Base-by-base conservation (phyloP, 2,888 invertebrate genomes). In the Schizotus pectinicornis region DNA sequence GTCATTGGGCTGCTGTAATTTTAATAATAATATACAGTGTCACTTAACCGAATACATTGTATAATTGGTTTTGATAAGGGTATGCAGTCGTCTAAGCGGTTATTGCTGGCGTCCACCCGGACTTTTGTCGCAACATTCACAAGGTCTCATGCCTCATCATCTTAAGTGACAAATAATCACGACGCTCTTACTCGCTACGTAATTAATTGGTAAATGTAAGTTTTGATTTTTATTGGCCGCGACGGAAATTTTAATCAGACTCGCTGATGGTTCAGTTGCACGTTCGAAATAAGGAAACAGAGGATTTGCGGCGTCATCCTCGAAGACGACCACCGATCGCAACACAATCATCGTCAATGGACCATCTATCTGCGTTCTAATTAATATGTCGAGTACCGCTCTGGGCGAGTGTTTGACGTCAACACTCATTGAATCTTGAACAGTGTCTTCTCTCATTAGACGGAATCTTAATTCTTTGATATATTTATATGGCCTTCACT, bases 61-160 rank as follows among this genome's bases (percentile, higher is more conserved):
- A 77, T 79, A 79, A 79, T 79, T 79, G 79, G 77, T 77, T 79
- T 75, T 78, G 78, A 79, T 79, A 78, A 78, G 79, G 79, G 79
- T 77, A 77, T 69, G 61, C 70, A 73, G 70, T 67, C 46, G 72
- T 30, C 53, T 74, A 71, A 56, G 13, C 43, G 37, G 62, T 34
- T 57, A 45, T 48, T 64, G 45, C 49, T 14, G 14, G 50, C 56
- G 55, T 61, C 58, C 45, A 55, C 47, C 12, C 52, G 33, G 41
- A 36, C 22, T 36, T 38, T n/a, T 57, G 39, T 46, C 36, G 34
- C 53, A 61, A 37, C 50, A 63, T 46, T 34, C 46, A 62, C 13
- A 53, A 71, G 77, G 58, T 7, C 70, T 37, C 46, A 62, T 77
- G 77, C 65, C 72, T 75, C 72, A 76, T 78, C 77, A 76, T 76